Evolutionary conservation across 2,888 invertebrate species (phyloP).

Genomic region (Melieria omissa): DNA sequence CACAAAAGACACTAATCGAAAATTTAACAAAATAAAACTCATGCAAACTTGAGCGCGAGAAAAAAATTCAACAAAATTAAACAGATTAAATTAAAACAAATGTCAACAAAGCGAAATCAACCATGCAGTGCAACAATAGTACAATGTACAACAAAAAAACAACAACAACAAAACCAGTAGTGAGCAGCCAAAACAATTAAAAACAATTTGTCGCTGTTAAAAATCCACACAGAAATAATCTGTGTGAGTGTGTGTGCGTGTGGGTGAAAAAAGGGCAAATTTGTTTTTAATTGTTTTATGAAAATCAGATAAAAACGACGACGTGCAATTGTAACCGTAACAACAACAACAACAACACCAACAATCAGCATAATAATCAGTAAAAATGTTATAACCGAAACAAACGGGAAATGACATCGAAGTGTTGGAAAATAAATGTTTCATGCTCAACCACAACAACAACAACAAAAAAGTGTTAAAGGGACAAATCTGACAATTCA

Average conservation of each 20-base stretch:
- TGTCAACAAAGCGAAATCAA: background rate
- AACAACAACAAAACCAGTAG: background rate
- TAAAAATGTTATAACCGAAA: too few species aligned
- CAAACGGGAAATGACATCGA: too few species aligned
- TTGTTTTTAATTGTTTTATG: constrained; percentile 35
- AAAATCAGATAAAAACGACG: constrained; percentile 19
- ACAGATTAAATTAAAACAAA: constrained; percentile 4
- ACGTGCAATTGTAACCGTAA: too few species aligned
- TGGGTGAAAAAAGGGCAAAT: constrained; percentile 21
- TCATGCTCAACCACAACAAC: too few species aligned
- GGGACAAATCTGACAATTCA: background rate
- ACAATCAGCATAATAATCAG: too few species aligned
- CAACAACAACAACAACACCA: background rate
- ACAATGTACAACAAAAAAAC: background rate
- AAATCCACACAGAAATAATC: background rate
- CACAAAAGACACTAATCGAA: too few species aligned
- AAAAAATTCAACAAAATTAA: background rate
- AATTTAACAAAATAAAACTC: too few species aligned
- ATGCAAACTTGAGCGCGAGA: too few species aligned
- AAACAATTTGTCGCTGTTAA: constrained; percentile 27
- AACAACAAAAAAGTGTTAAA: background rate
- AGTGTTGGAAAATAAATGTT: too few species aligned
- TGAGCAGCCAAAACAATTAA: constrained; percentile 16
- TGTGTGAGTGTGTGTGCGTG: background rate
- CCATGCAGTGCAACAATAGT: too few species aligned